Percentiles rank a stretch among this genome's conserved stretches.
These are phyloP conservation scores for Chloromyia formosa DNA, from an alignment of 2,888 invertebrate species.

Conservation along the genomic window DNA sequence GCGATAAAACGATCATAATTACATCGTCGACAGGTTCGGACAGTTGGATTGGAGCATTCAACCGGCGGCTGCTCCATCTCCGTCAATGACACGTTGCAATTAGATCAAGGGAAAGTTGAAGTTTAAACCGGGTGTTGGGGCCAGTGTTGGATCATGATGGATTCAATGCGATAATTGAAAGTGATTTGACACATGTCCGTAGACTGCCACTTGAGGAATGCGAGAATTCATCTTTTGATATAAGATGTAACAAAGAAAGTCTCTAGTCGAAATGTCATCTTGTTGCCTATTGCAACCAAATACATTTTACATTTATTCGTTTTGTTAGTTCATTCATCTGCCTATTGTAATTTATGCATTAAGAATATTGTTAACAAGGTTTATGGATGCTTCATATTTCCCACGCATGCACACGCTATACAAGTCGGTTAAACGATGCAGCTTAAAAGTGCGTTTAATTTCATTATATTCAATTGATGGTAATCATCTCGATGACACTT, in stretches of 20 bases:
- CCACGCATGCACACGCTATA: not conserved
- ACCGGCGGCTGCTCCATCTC: not conserved
- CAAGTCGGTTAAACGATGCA: no score
- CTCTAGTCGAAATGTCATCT: not conserved
- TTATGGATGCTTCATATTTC: constrained; percentile 3
- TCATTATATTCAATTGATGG: constrained; percentile 11
- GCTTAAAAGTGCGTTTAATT: not conserved
- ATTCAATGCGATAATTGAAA: constrained; percentile 27
- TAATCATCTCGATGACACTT: constrained; percentile 9
- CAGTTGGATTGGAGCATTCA: not conserved
- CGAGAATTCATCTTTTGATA: no score
- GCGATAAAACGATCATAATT: constrained; percentile 3
- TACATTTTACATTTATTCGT: no score
- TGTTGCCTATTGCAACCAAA: constrained; percentile 14
- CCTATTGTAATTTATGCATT: constrained; percentile 27
- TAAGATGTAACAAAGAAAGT: not conserved
- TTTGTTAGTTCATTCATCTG: not conserved
- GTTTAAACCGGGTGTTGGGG: constrained; percentile 32
- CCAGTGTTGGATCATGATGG: constrained; percentile 27
- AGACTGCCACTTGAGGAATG: not conserved
- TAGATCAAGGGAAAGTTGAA: constrained; percentile 42
- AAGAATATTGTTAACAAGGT: constrained; percentile 13
- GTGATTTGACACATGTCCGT: constrained; percentile 13
- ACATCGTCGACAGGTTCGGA: no score
- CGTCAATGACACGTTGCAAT: constrained; percentile 34